Evolutionary conservation across 2,113 vertebrate species (phyloP), one percentile per base, ranked within the genome.

Genomic region (Rhegmatorhina hoffmannsi): DNA sequence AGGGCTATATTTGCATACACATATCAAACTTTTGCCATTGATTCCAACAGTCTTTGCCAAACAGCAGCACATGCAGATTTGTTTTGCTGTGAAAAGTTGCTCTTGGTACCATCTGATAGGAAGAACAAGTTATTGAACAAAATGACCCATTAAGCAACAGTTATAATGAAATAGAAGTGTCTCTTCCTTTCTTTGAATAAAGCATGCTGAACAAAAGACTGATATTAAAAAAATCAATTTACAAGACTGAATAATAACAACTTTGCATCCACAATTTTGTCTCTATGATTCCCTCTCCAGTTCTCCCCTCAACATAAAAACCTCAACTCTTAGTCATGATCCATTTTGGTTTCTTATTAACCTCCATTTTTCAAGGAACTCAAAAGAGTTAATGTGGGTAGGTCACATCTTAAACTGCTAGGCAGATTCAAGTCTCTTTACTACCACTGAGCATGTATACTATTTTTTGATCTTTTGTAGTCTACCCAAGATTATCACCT

Each of bases 121-220:
- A 96, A 96, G 76, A 94, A 88, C 36, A 44, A 97, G 52, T 84
- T 78, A 85, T 75, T 67, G 72, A 93, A 95, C 10, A 90, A 91
- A 80, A 78, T 49, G 7, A 86, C 49, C 46, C 9, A 85, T 59
- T 75, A 82, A 86, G 60, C 63, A 88, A 77, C 28, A 67, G 33
- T 40, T 74, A 29, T 4, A 19, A 60, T 46, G 74, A 72, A 44
- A 83, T 18, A 68, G 33, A 81, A 91, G 53, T 8, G 14, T 29
- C 33, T 92, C 60, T 84, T 83, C 36, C 36, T 26, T 18, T 50
- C 18, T 88, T 78, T 70, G 38, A 90, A 73, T 40, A 82, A 87
- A 58, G 10, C 11, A 79, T 28, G 21, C 56, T 66, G 62, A 91
- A 47, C 8, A 87, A 34, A 89, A 72, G 19, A 36, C 9, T 5